A percentile compares a stretch with the other conserved stretches of the same genome.
These are phyloP conservation scores for Octopus bimaculoides DNA, from an alignment of 1,140 invertebrate genomes.

Conservation along the genomic window DNA sequence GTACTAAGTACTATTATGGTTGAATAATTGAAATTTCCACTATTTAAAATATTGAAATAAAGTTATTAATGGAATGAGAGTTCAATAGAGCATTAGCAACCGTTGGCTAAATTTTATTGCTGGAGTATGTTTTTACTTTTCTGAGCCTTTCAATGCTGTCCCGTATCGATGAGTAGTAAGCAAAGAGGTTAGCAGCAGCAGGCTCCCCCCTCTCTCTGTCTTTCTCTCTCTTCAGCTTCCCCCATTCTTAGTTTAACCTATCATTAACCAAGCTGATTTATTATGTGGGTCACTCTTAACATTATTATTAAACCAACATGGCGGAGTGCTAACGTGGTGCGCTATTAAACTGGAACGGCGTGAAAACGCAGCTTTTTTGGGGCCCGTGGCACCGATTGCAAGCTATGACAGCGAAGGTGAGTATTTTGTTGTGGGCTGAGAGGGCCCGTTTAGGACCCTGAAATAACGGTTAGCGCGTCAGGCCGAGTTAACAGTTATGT, in stretches of 20 bases:
- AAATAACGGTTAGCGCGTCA: too few relatives aligned
- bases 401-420: constrained; percentile 10
- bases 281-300: constrained; percentile 15
- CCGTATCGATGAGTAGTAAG: too few relatives aligned
- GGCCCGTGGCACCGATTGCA: background rate
- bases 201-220: too few relatives aligned
- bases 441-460: background rate
- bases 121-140: too few relatives aligned
- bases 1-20: background rate
- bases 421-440: background rate
- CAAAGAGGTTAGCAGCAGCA: too few relatives aligned
- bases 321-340: constrained; percentile 14
- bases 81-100: too few relatives aligned
- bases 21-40: background rate
- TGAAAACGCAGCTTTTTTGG: constrained; percentile 4
- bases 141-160: too few relatives aligned
- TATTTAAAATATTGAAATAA: too few relatives aligned
- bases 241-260: background rate
- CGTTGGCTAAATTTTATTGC: too few relatives aligned
- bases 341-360: constrained; percentile 6
- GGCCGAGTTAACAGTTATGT: too few relatives aligned
- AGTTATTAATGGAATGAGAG: too few relatives aligned
- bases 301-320: constrained; percentile 16
- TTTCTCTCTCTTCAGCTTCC: too few relatives aligned
- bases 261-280: constrained; percentile 15